These are phyloP conservation scores for Reticulitermes speratus DNA, from an alignment of 1,140 invertebrate genomes.

Conservation along the genomic window DNA sequence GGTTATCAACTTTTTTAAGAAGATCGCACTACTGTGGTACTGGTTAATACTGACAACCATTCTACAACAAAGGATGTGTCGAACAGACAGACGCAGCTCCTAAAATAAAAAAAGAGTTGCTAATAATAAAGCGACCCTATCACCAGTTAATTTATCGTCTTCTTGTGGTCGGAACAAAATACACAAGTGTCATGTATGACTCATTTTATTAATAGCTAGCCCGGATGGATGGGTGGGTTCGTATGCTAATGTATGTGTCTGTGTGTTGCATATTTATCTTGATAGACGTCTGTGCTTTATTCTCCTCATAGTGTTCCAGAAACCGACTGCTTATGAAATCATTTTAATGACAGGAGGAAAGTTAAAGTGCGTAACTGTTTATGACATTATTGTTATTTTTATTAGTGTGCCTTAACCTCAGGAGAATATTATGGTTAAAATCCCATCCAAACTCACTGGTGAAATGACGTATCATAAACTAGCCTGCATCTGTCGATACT, in stretches of 20 bases:
- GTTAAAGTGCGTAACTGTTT: neutral
- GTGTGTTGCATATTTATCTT: slow-evolving; percentile 13
- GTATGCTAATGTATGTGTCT: slow-evolving; percentile 21
- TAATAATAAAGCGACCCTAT: neutral
- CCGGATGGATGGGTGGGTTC: neutral
- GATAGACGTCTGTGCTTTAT: neutral
- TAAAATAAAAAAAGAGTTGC: neutral
- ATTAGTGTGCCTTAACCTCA: neutral
- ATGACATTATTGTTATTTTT: neutral
- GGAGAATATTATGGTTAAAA: neutral
- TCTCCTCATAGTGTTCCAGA: neutral
- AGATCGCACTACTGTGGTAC: too few species aligned
- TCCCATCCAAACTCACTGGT: neutral
- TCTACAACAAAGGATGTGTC: too few species aligned
- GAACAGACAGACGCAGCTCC: neutral
- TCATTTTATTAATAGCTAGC: slow-evolving; percentile 27
- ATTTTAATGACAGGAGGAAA: neutral
- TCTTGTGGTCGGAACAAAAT: neutral
- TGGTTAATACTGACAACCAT: too few species aligned
- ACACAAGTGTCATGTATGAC: slow-evolving; percentile 25
- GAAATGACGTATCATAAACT: neutral
- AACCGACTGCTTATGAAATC: neutral
- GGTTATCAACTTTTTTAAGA: too few species aligned
- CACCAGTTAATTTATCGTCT: slow-evolving; percentile 26
- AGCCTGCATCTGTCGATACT: too few species aligned